These are phyloP conservation scores for Pantala flavescens DNA, from an alignment of 1,140 invertebrate species.

Conservation along the genomic window DNA sequence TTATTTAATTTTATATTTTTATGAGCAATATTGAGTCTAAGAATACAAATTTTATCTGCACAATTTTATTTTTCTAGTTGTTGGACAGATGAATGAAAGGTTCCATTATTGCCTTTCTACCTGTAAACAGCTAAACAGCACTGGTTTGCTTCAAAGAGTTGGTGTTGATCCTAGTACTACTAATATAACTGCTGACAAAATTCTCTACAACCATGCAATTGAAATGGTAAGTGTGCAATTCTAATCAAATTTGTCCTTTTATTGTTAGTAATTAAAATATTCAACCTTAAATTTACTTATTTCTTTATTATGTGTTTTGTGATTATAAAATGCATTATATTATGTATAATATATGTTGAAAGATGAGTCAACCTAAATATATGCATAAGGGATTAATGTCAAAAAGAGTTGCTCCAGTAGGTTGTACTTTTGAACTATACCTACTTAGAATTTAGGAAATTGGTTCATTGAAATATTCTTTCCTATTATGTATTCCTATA, in stretches of 20 bases:
- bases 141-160: slow-evolving; percentile 57
- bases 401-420: too few species aligned
- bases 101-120: slow-evolving; percentile 78
- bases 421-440: too few species aligned
- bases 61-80: slow-evolving; percentile 48
- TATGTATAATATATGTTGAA: too few species aligned
- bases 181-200: slow-evolving; percentile 77
- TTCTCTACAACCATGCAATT: slow-evolving; percentile 91
- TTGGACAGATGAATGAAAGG: slow-evolving; percentile 76
- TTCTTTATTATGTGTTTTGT: background rate
- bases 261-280: slow-evolving; percentile 12
- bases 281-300: background rate
- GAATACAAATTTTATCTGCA: too few species aligned
- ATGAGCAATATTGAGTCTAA: too few species aligned
- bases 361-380: too few species aligned
- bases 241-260: slow-evolving; percentile 10
- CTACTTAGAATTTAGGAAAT: too few species aligned
- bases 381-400: too few species aligned
- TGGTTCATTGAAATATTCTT: too few species aligned
- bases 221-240: slow-evolving; percentile 63
- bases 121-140: slow-evolving; percentile 77
- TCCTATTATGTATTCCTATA: too few species aligned
- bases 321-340: too few species aligned
- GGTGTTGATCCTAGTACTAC: slow-evolving; percentile 48
- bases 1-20: too few species aligned